Percentiles rank a stretch among this genome's conserved stretches.
Conservation (phyloP, 2,888 invertebrate genomes). For the Agapetus fuscipes region DNA sequence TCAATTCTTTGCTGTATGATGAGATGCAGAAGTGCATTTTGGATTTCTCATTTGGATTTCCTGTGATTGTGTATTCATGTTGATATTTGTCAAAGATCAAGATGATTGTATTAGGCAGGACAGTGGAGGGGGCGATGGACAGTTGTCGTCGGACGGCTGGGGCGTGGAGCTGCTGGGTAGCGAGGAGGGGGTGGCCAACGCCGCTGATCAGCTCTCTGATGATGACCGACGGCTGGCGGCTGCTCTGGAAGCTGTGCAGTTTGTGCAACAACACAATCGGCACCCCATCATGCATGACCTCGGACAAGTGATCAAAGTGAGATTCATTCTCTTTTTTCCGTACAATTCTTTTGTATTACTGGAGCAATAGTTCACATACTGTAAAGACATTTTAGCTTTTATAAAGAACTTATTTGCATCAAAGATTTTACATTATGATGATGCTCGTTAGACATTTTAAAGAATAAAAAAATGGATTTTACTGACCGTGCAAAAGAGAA, state of each 20-base stretch:
- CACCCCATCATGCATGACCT: slow-evolving; percentile 34
- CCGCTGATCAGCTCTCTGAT: slow-evolving; percentile 34
- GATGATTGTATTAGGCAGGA: slow-evolving; percentile 29
- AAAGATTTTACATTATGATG: no score
- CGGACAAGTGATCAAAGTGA: slow-evolving; percentile 16
- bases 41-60: no score
- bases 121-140: slow-evolving; percentile 29
- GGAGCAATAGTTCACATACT: neutral
- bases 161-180: slow-evolving; percentile 35
- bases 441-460: no score
- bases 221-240: slow-evolving; percentile 52
- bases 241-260: slow-evolving; percentile 51
- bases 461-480: no score
- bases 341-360: neutral
- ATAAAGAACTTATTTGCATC: no score
- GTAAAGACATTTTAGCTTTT: neutral
- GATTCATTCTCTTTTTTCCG: neutral
- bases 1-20: no score
- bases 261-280: slow-evolving; percentile 50
- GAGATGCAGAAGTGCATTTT: no score
- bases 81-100: no score
- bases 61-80: no score
- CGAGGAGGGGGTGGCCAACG: slow-evolving; percentile 31
- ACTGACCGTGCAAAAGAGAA: no score
- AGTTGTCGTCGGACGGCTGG: slow-evolving; percentile 24